Base-by-base conservation (phyloP, 64 coral and sea anemone genomes). In the Astreopora myriophthalma region DNA sequence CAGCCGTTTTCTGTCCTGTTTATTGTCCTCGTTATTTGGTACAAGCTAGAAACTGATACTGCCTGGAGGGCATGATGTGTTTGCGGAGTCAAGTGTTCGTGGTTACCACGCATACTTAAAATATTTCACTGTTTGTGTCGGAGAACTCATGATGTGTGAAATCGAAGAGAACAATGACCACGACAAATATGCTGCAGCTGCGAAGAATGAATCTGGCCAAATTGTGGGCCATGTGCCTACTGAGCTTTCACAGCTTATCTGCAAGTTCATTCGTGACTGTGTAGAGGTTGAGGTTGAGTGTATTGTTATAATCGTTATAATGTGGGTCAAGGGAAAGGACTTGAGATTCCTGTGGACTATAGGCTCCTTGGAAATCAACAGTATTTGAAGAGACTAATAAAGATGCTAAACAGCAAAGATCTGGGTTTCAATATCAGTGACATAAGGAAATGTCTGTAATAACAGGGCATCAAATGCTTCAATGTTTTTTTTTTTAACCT, bases 101-200 rank as follows among this genome's bases (percentile, higher is more conserved):
- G 86, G 86, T 88, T 88, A 88, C 69, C 85, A 88, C 68, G 68
- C 68, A 88, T 88, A 88, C 68, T 88, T 55, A 10, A 8, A 55
- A 55, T 13, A 16, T 55, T 55, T 14, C 16, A 55, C 51, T 55
- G 51, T 55, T 55, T 55, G 51, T 55, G 51, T 55, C 16, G 51
- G 51, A 55, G 51, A 8, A 1, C 3, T 55, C 51, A 55, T 55
- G 51, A 55, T 3, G 51, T 55, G 51, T 55, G 51, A 55, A 55
- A 19, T 55, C 51, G 10, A 14, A 19, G 51, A 55, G 51, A 55
- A 55, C 51, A 55, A 55, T 55, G 51, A 13, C 2, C 51, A 19
- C 16, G 10, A 55, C 9, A 55, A 55, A 55, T 55, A 3, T 55
- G 51, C 51, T 16, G 51, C 17, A 3, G 51, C 51, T 16, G 51